These are phyloP conservation scores for Trachelipus rathkii DNA, from an alignment of 1,140 invertebrate species.

Conservation along the genomic window DNA sequence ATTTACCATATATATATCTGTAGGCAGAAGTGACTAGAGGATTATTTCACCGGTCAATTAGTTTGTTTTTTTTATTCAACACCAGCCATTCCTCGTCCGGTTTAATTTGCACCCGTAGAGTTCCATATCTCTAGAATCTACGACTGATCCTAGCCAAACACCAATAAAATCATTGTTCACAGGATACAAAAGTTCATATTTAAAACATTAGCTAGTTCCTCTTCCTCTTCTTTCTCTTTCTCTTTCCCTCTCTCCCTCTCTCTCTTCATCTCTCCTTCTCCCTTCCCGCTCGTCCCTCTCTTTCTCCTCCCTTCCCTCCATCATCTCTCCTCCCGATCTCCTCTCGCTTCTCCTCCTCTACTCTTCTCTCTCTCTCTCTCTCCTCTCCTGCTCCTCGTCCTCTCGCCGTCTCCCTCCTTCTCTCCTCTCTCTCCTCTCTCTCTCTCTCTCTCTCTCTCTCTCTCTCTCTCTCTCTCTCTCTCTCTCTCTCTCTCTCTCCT, in stretches of 20 bases:
- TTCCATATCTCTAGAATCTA: no score
- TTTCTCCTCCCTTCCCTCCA: not conserved
- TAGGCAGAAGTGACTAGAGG: no score
- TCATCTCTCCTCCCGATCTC: not conserved
- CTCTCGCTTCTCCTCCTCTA: not conserved
- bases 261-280: not conserved
- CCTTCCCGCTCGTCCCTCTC: not conserved
- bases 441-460: not conserved
- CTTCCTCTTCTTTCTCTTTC: not conserved
- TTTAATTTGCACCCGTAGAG: no score
- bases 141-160: no score
- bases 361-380: conserved; percentile 12
- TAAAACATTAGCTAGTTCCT: no score
- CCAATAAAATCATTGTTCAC: not conserved
- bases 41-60: no score
- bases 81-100: no score
- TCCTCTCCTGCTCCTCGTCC: not conserved
- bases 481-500: not conserved
- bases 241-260: conserved; percentile 2
- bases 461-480: conserved; percentile 13
- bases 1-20: no score
- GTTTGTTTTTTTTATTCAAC: no score
- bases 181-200: no score
- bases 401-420: not conserved
- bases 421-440: no score